Base-by-base conservation (phyloP, 2,888 invertebrate species). In the Nemurella pictetii region DNA sequence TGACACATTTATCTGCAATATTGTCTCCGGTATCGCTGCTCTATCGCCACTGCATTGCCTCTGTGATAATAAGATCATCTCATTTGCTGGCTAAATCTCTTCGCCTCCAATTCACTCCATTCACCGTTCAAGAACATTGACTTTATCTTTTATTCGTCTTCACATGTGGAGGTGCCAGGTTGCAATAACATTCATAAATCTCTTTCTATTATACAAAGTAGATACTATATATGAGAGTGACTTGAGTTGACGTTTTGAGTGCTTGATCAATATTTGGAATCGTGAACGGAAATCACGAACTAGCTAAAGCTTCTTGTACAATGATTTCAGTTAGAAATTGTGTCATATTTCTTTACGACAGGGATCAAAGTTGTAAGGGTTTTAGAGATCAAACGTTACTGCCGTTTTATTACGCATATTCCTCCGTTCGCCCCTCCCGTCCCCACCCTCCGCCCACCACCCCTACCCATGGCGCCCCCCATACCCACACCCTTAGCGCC, bases 331-430 rank as follows among this genome's bases (percentile, higher is more conserved):
- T 72, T 4, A 27, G 20, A 82, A 29, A 82, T 72, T 82, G 72
- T 82, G 82, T 72, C 82, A 82, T 72, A 82, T 82, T 72, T 82
- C 82, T 82, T 82, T 82, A 82, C 82, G 82, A 82, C 82, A 55
- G 29, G 82, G 82, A 82, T 82, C 82, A 82, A 26, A 82, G 82
- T 55, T 82, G 82, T 82, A 82, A 82, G 82, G 82, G 82, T 82
- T 72, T 82, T 15, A 25, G 82, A 82, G 82, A 82, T 82, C 82
- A 82, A 82, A 82, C 29, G 82, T 82, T 82, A 82, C 82, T 82
- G 72, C 55, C 26, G 82, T 82, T 82, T 82, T 82, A 82, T 82
- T 82, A 82, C 82, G 82, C 82, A 82, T 72, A 82, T 82, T 82
- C 82, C 82, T 55, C 20, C 55, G 55, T 20, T 55, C 55, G 2